Base-by-base conservation (phyloP, 2,113 vertebrate genomes). In the Synodontis membranacea region DNA sequence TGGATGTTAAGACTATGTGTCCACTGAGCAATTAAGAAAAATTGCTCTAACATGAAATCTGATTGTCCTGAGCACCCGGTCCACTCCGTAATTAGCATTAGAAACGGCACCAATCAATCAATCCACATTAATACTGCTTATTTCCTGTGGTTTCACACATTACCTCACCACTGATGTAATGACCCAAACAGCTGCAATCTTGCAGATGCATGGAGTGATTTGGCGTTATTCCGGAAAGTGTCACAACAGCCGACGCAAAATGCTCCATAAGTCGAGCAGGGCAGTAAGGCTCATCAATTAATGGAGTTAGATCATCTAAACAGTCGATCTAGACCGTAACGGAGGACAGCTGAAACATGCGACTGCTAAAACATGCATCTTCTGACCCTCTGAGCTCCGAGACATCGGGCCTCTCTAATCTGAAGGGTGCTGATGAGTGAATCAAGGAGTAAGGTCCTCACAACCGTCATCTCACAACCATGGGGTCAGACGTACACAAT, bases 161-260 rank as follows among this genome's bases (percentile, higher is more conserved):
- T 83, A 80, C 86, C 86, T 90, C 90, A 91, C 66, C 68, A 34
- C 78, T 84, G 86, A 90, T 82, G 82, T 89, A 88, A 89, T 84
- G 58, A 87, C 44, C 31, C 86, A 84, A 84, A 66, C 88, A 89
- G 90, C 86, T 88, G 89, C 83, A 58, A 72, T 72, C 66, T 44
- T 56, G 56, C 86, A 88, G 46, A 42, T 70, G 37, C 68, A 21
- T 78, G n/a, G 80, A 74, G 3, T 66, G 44, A 82, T 75, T 46
- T 58, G 44, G 52, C 9, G 48, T 68, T n/a, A 10, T 84, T 87
- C 70, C 62, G 72, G 76, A 66, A 82, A 83, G 44, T 3, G 37
- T 80, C 44, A 82, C 9, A 31, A 25, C 15, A 46, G 25, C 68
- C 54, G 34, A 39, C 23, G 15, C 34, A 39, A 60, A 78, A 84